phyloP scores from a whole-genome alignment of 2,113 vertebrate species.

The Bujurquina vittata region DNA sequence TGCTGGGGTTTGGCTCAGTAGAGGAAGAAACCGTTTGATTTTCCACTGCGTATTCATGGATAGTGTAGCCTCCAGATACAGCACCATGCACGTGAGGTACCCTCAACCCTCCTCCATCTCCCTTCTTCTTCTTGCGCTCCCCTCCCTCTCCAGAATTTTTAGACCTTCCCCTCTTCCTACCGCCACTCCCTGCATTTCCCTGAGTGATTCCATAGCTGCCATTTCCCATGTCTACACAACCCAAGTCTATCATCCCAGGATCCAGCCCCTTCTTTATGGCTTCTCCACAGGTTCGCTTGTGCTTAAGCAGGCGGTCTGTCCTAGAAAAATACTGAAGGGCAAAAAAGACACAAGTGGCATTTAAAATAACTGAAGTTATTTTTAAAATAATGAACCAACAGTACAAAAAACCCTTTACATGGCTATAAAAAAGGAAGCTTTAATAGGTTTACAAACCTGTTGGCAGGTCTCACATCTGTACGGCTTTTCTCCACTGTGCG shows the following conservation, averaged over 20 bases:
- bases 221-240: slow-evolving; percentile 85
- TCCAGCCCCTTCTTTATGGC: slow-evolving; percentile 91
- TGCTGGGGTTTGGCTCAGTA: slow-evolving; percentile 84
- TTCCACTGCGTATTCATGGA: slow-evolving; percentile 88
- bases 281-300: slow-evolving; percentile 98
- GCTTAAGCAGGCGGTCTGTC: slow-evolving; percentile 97
- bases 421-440: neutral
- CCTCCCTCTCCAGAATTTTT: slow-evolving; percentile 87
- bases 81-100: slow-evolving; percentile 67
- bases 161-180: slow-evolving; percentile 91
- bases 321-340: slow-evolving; percentile 92
- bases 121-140: slow-evolving; percentile 88
- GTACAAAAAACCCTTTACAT: neutral
- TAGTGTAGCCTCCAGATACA: slow-evolving; percentile 76
- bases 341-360: slow-evolving; percentile 12
- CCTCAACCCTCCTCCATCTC: slow-evolving; percentile 49
- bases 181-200: slow-evolving; percentile 89
- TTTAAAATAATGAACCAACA: neutral
- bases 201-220: slow-evolving; percentile 88
- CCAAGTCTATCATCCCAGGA: slow-evolving; percentile 85
- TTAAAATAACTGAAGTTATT: neutral
- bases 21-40: slow-evolving; percentile 87
- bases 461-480: slow-evolving; percentile 99
- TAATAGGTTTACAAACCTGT: slow-evolving; percentile 77
- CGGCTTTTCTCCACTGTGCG: slow-evolving; percentile 99